Percentiles rank a stretch among this genome's conserved stretches.
Conservation (phyloP, 2,113 vertebrate genomes). For the Leucosticte australis region DNA sequence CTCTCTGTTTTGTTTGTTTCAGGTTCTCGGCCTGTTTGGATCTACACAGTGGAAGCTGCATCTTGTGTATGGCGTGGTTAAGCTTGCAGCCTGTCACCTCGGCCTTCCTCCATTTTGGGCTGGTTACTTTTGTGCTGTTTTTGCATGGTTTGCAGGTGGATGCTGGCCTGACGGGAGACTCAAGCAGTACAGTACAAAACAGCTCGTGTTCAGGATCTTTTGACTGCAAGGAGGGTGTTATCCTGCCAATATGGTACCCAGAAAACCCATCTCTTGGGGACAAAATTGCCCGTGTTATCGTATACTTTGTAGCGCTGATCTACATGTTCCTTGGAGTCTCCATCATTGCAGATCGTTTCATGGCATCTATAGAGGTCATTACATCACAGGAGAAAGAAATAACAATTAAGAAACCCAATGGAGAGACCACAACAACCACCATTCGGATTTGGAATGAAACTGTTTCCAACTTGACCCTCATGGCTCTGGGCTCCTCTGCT, state of each 20-base stretch:
- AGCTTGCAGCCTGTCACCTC: conserved; percentile 86
- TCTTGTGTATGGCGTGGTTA: conserved; percentile 95
- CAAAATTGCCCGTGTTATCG: conserved; percentile 98
- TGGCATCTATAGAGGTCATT: conserved; percentile 98
- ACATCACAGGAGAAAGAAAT: conserved; percentile 97
- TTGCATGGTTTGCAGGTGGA: conserved; percentile 85
- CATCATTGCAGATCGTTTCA: conserved; percentile 98
- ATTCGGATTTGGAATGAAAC: conserved; percentile 98
- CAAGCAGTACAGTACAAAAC: conserved; percentile 78
- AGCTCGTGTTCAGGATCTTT: conserved; percentile 84
- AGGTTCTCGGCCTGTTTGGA: conserved; percentile 70
- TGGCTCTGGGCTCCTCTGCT: conserved; percentile 95
- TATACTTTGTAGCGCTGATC: conserved; percentile 98
- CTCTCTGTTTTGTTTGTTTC: conserved; percentile 72
- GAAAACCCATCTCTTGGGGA: conserved; percentile 98
- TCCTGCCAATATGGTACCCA: conserved; percentile 98
- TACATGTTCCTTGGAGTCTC: conserved; percentile 99
- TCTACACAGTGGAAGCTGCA: conserved; percentile 69
- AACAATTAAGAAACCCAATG: conserved; percentile 92
- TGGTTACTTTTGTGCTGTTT: conserved; percentile 86
- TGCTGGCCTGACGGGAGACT: conserved; percentile 82
- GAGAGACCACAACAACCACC: conserved; percentile 92
- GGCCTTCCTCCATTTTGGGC: conserved; percentile 92
- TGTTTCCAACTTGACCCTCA: conserved; percentile 96
- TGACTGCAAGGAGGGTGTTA: conserved; percentile 91